A percentile compares a stretch with the other conserved stretches of the same genome.
Conservation (phyloP, 2,797 vertebrate species). For the Ptychobarbus kaznakovi region DNA sequence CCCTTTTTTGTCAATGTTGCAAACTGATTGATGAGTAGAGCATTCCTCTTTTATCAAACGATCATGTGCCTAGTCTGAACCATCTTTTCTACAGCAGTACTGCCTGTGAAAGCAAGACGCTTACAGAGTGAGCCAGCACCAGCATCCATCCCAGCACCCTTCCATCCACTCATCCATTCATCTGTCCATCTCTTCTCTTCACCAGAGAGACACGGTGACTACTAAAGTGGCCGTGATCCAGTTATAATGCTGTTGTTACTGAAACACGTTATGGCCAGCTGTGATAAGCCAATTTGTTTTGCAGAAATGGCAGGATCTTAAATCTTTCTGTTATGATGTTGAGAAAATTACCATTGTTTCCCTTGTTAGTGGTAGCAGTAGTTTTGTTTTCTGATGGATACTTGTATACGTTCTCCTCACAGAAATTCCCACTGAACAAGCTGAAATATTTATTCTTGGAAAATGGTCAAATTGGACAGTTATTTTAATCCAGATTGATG, state of each 20-base stretch:
- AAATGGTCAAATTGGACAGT: not conserved
- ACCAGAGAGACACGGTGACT: conserved; percentile 27
- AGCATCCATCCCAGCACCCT: conserved; percentile 40
- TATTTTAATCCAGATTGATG: conserved; percentile 4
- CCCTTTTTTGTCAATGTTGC: not conserved
- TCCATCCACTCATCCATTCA: conserved; percentile 30
- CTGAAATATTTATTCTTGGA: not conserved
- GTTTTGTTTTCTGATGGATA: not conserved
- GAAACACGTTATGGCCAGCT: not conserved
- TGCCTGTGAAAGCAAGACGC: conserved; percentile 68
- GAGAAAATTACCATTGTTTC: not conserved
- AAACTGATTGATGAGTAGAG: conserved; percentile 47
- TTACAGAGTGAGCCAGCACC: conserved; percentile 66
- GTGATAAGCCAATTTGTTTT: not conserved
- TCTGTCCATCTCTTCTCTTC: conserved; percentile 13
- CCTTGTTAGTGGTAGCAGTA: not conserved
- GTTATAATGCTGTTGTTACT: not conserved
- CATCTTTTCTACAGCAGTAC: conserved; percentile 72
- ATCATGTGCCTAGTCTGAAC: conserved; percentile 70
- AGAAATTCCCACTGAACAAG: not conserved
- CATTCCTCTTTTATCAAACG: conserved; percentile 67
- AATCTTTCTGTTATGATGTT: not conserved
- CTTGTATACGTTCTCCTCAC: not conserved
- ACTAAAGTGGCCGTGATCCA: not conserved
- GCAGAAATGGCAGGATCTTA: not conserved